Evolutionary conservation across 2,888 invertebrate species (phyloP).

Genomic region (Rhaphigaster nebulosa): DNA sequence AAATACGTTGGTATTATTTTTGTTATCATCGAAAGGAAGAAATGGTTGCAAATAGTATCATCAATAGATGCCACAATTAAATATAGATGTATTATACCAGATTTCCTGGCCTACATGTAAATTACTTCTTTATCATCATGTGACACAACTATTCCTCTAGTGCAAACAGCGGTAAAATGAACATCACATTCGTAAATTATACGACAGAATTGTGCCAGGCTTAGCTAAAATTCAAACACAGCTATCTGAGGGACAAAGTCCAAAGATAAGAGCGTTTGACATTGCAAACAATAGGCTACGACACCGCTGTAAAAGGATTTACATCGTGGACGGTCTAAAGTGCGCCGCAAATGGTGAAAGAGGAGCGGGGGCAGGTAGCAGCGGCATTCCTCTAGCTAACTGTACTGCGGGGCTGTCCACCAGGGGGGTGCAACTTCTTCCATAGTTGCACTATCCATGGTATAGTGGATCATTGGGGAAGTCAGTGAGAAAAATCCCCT

Average conservation of each 20-base stretch:
- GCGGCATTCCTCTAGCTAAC: constrained; percentile 40
- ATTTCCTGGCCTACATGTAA: background rate
- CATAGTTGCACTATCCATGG: background rate
- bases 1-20: no score
- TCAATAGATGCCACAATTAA: background rate
- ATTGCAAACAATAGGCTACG: constrained; percentile 30
- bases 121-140: background rate
- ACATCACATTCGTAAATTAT: constrained; percentile 19
- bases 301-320: constrained; percentile 25
- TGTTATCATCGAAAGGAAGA: no score
- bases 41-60: background rate
- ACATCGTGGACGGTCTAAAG: background rate
- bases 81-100: background rate
- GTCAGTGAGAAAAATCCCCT: background rate
- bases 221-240: constrained; percentile 12
- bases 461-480: background rate
- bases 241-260: constrained; percentile 21
- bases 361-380: constrained; percentile 34
- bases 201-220: background rate
- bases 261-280: constrained; percentile 35
- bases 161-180: background rate
- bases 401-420: background rate
- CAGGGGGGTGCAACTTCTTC: no score
- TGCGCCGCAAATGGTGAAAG: constrained; percentile 13
- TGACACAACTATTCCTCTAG: background rate